These are phyloP conservation scores for Ptychoptera albimana DNA, from an alignment of 2,888 invertebrate species.

Conservation along the genomic window DNA sequence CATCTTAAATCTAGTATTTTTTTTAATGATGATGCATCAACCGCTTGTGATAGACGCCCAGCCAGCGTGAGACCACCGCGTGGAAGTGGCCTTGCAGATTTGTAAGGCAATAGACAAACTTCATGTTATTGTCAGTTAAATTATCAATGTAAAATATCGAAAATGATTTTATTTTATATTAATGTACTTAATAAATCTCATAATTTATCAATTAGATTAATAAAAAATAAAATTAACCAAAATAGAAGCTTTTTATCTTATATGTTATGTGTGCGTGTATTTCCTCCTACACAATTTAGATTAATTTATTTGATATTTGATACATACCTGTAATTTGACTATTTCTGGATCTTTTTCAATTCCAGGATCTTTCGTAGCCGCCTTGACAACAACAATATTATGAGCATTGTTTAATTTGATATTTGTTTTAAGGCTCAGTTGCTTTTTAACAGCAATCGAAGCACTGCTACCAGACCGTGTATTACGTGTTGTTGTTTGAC, in stretches of 20 bases:
- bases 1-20: constrained; percentile 11
- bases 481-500: constrained; percentile 11
- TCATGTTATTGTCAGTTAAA: background rate
- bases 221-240: too few relatives aligned
- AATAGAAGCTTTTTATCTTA: too few relatives aligned
- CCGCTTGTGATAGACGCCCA: constrained; percentile 5
- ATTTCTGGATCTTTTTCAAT: constrained; percentile 63
- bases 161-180: too few relatives aligned
- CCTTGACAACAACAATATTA: constrained; percentile 71
- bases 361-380: constrained; percentile 41
- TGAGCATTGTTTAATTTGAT: constrained; percentile 36
- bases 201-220: too few relatives aligned
- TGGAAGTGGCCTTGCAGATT: constrained; percentile 12
- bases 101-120: background rate
- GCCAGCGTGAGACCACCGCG: constrained; percentile 6
- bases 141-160: too few relatives aligned
- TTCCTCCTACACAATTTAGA: too few relatives aligned
- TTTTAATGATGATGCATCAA: constrained; percentile 8
- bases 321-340: constrained; percentile 42
- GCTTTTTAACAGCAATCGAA: constrained; percentile 4
- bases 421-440: constrained; percentile 24
- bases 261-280: too few relatives aligned
- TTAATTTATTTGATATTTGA: background rate
- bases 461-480: constrained; percentile 10
- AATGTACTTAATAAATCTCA: too few relatives aligned